Percentiles rank a stretch among this genome's conserved stretches.
Evolutionary conservation across 2,797 vertebrate genomes (phyloP).

Genomic region (Xenopus petersii): DNA sequence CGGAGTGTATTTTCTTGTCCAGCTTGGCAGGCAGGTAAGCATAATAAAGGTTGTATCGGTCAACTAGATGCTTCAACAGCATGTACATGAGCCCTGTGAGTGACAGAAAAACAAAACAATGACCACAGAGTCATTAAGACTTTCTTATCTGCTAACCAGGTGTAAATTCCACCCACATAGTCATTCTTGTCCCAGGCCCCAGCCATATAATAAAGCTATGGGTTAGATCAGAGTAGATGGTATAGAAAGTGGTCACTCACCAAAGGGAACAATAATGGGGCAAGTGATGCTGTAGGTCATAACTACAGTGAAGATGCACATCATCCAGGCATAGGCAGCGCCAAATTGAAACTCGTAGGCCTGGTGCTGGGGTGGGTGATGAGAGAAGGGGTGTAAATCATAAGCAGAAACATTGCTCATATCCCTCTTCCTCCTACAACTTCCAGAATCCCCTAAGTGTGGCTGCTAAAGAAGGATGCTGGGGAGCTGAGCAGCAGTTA

Average conservation of each 20-base stretch:
- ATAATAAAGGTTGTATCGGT: conserved; percentile 97
- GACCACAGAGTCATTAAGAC: too few species aligned
- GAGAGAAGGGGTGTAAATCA: too few species aligned
- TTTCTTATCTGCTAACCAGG: too few species aligned
- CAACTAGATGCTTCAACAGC: conserved; percentile 93
- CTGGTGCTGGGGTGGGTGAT: conserved; percentile 78
- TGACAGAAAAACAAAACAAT: neutral
- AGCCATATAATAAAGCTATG: too few species aligned
- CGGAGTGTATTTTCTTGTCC: conserved; percentile 97
- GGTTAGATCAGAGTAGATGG: too few species aligned
- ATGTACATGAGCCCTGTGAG: conserved; percentile 94
- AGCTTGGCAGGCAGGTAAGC: conserved; percentile 95
- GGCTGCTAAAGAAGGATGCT: too few species aligned
- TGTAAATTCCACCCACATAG: too few species aligned
- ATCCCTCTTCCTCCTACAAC: too few species aligned
- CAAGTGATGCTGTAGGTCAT: conserved; percentile 99
- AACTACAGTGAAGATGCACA: conserved; percentile 97
- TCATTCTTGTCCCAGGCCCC: too few species aligned
- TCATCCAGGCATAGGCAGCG: conserved; percentile 97
- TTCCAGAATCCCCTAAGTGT: too few species aligned
- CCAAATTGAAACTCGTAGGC: conserved; percentile 98
- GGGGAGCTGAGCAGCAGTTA: too few species aligned
- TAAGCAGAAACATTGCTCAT: too few species aligned
- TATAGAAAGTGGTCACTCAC: conserved; percentile 66
- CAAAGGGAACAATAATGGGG: conserved; percentile 96